These are phyloP conservation scores for Mechanitis mazaeus DNA, from an alignment of 2,888 invertebrate species.

Conservation along the genomic window DNA sequence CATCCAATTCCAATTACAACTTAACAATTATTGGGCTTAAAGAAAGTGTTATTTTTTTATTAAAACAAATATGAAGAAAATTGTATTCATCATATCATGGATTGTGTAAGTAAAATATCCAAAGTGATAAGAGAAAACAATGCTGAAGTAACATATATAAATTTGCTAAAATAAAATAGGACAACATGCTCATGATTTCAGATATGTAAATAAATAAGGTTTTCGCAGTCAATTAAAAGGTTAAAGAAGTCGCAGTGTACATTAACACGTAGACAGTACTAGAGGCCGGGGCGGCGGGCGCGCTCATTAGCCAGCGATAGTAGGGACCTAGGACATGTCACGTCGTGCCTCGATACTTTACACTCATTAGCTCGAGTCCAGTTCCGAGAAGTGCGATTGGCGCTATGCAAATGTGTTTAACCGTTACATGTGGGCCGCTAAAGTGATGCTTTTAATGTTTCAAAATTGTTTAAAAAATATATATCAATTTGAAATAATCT, in stretches of 20 bases:
- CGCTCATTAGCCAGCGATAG: constrained; percentile 9
- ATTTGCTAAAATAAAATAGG: not conserved
- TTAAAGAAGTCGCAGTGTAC: constrained; percentile 8
- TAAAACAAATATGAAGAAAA: too few relatives aligned
- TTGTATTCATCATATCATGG: too few relatives aligned
- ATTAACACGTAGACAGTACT: constrained; percentile 7
- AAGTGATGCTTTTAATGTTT: constrained; percentile 9
- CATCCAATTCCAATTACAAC: too few relatives aligned
- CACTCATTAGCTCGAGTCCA: constrained; percentile 23
- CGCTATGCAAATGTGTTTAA: constrained; percentile 29
- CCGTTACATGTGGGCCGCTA: constrained; percentile 23
- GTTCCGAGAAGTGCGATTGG: constrained; percentile 20
- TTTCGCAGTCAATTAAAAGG: constrained; percentile 2
- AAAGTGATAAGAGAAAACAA: too few relatives aligned
- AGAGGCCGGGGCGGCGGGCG: constrained; percentile 3
- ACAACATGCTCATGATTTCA: not conserved
- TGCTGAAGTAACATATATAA: too few relatives aligned
- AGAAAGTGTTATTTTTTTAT: too few relatives aligned
- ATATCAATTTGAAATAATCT: too few relatives aligned
- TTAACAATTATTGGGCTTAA: too few relatives aligned
- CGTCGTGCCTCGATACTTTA: constrained; percentile 21
- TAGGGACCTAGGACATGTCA: constrained; percentile 12
- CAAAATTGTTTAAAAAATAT: too few relatives aligned
- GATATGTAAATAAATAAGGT: not conserved
- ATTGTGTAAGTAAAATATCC: too few relatives aligned